These are phyloP conservation scores for Nerophis ophidion DNA, from an alignment of 2,113 vertebrate species.

Conservation along the genomic window DNA sequence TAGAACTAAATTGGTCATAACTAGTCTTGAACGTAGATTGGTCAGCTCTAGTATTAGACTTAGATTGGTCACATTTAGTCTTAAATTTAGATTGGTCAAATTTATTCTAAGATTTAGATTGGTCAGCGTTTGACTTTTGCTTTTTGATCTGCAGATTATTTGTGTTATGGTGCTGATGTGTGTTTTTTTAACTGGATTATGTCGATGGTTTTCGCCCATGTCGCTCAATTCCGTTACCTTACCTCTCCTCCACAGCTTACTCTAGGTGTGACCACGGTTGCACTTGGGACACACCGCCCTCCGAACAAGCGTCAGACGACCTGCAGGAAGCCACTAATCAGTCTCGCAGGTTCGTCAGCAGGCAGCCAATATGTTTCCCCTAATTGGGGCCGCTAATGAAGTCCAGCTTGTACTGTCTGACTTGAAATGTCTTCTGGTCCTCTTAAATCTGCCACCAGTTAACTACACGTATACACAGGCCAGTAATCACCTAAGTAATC, in stretches of 20 bases:
- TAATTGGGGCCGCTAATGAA: constrained; percentile 38
- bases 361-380: constrained; percentile 38
- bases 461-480: background rate
- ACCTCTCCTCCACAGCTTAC: constrained; percentile 1
- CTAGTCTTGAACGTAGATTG: too few species aligned
- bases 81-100: too few species aligned
- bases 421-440: constrained; percentile 22
- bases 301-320: constrained; percentile 35
- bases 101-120: too few species aligned
- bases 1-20: too few species aligned
- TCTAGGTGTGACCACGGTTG: constrained; percentile 27
- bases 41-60: too few species aligned
- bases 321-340: constrained; percentile 49
- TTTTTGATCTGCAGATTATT: too few species aligned
- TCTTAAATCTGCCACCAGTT: constrained; percentile 1
- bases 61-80: too few species aligned
- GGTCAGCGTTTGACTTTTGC: too few species aligned
- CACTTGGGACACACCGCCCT: constrained; percentile 46
- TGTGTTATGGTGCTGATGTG: too few species aligned
- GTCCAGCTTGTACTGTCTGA: constrained; percentile 37
- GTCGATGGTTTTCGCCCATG: too few species aligned
- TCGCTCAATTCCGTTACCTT: too few species aligned
- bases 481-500: constrained; percentile 5
- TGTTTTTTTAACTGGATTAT: too few species aligned
- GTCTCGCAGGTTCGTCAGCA: constrained; percentile 34